These are phyloP conservation scores for Colletes latitarsis DNA, from an alignment of 1,140 invertebrate species.

Conservation along the genomic window DNA sequence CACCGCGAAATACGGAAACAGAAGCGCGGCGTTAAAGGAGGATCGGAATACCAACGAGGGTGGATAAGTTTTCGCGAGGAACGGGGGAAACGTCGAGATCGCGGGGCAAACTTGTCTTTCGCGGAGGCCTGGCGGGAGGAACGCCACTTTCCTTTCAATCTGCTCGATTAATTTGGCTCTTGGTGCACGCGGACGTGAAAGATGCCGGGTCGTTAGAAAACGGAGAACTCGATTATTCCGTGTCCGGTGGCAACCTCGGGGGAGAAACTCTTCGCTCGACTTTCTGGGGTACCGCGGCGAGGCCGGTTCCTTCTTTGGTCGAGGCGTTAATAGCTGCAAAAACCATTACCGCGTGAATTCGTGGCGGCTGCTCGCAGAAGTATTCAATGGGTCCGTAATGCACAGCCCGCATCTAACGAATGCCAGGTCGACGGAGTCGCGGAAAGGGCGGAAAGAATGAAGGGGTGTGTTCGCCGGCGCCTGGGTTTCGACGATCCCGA, in stretches of 20 bases:
- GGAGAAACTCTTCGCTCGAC: not conserved
- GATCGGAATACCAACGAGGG: slow-evolving; percentile 44
- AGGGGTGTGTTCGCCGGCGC: not conserved
- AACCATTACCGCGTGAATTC: slow-evolving; percentile 59
- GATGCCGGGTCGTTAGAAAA: slow-evolving; percentile 52
- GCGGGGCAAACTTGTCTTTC: slow-evolving; percentile 12
- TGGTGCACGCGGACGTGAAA: slow-evolving; percentile 35
- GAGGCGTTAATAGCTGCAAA: slow-evolving; percentile 59
- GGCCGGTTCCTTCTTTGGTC: slow-evolving; percentile 45
- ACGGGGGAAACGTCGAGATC: slow-evolving; percentile 10
- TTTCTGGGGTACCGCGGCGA: slow-evolving; percentile 27
- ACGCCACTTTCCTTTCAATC: slow-evolving; percentile 28
- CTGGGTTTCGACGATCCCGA: not conserved
- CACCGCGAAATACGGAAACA: slow-evolving; percentile 43
- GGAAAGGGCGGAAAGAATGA: not conserved
- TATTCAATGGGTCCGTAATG: slow-evolving; percentile 56
- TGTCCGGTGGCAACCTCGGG: too few species aligned
- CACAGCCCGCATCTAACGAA: slow-evolving; percentile 30
- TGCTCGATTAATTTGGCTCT: slow-evolving; percentile 59
- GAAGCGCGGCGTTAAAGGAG: slow-evolving; percentile 12
- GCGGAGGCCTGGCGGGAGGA: not conserved
- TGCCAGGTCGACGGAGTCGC: not conserved
- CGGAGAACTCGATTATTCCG: slow-evolving; percentile 58
- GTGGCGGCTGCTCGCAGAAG: slow-evolving; percentile 6
- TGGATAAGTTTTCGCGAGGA: not conserved